Evolutionary conservation across 2,113 vertebrate species (phyloP), one percentile per base, ranked within the genome.

Genomic region (Hippocampus zosterae): DNA sequence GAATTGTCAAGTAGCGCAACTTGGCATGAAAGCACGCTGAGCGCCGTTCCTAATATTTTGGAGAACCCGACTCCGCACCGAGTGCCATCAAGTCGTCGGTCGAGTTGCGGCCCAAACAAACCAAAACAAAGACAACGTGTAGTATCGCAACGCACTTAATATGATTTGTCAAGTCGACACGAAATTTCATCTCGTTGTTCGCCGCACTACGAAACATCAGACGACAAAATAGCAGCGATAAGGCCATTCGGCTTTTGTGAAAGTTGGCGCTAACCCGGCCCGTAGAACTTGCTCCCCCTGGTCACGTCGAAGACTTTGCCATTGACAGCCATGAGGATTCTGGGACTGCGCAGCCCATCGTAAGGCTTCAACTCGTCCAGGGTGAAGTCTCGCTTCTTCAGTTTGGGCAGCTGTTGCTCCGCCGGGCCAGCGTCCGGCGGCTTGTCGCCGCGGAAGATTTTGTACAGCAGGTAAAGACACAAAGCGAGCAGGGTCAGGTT

Each of bases 281-380:
- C 97, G 85, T 98, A 98, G 86, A 98, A 98, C 88, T 94, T 96
- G 81, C 92, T 94, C 27, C 92, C 97, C 61, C 94, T 85, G 27
- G 93, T 97, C 69, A 98, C 96, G 84, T 98, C 96, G 85, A 98
- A 98, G 73, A 98, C 95, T 84, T 97, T 98, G 42, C 93, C 93
- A 67, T 93, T 96, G 79, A 98, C 87, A 76, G 94, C 95, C 95
- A 98, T 97, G 56, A 98, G 94, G 81, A 98, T 98, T 68, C 94
- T 90, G 1, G 94, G 93, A 25, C 96, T 79, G 59, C 86, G 77
- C 21, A 84, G 9, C 5, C 96, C 96, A 66, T 98, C 93, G 84
- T 92, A 98, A 29, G 86, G 85, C 65, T 92, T 91, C 79, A 98
- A 88, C 67, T 98, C 88, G 0, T 89, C 88, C 59, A 93, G 81